These are phyloP conservation scores for Distichodus sexfasciatus DNA, from an alignment of 2,797 vertebrate species.

Conservation along the genomic window DNA sequence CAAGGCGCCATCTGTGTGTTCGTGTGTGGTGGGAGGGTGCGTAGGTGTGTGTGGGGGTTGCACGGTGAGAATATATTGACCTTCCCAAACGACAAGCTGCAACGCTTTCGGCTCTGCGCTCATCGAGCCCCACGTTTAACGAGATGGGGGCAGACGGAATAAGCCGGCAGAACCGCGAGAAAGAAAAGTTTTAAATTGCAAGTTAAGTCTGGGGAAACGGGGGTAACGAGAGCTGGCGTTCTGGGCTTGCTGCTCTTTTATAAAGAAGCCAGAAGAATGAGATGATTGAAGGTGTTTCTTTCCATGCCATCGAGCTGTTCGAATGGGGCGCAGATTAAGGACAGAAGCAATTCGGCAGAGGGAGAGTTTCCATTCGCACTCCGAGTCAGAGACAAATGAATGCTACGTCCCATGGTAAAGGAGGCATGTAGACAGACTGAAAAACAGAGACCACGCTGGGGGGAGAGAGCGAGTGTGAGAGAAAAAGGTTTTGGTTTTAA, in stretches of 20 bases:
- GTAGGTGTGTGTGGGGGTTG: conserved; percentile 35
- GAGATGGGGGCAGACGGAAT: background rate
- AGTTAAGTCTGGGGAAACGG: background rate
- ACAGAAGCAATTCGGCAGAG: conserved; percentile 18
- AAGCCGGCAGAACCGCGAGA: background rate
- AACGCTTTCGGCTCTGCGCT: background rate
- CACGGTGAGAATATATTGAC: conserved; percentile 18
- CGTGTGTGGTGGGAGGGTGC: conserved; percentile 29
- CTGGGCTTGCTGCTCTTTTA: too few species aligned
- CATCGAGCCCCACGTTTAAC: background rate
- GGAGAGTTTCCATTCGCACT: conserved; percentile 28
- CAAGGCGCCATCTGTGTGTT: conserved; percentile 41
- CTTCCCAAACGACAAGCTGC: conserved; percentile 19
- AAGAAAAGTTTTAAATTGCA: background rate
- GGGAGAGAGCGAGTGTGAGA: background rate
- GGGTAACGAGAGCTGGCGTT: too few species aligned
- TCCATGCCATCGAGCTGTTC: conserved; percentile 19
- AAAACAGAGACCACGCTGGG: background rate
- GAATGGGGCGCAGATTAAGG: conserved; percentile 16
- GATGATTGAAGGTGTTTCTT: too few species aligned
- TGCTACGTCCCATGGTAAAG: conserved; percentile 26
- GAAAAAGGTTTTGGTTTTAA: too few species aligned
- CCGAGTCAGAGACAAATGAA: conserved; percentile 33
- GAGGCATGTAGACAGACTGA: conserved; percentile 4
- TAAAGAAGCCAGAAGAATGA: too few species aligned